phyloP scores from a whole-genome alignment of 2,888 invertebrate species.

The Zeuzera pyrina region DNA sequence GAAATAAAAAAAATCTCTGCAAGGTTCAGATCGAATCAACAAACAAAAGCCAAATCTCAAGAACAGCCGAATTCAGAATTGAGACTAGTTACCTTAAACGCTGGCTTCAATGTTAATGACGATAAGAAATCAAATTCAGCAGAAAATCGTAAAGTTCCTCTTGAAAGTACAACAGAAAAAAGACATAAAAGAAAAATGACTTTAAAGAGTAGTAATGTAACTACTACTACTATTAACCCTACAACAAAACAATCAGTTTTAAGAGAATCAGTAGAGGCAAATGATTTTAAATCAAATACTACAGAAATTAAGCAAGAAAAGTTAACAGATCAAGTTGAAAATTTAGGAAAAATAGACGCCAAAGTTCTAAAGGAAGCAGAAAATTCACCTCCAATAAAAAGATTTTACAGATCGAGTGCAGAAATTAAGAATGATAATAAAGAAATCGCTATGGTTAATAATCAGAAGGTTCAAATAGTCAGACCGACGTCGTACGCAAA shows the following conservation, averaged over 20 bases:
- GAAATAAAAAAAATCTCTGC: too few relatives aligned
- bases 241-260: constrained; percentile 18
- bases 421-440: constrained; percentile 31
- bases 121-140: constrained; percentile 19
- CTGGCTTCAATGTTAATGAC: constrained; percentile 39
- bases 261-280: constrained; percentile 30
- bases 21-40: too few relatives aligned
- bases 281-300: constrained; percentile 44
- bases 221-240: constrained; percentile 15
- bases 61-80: constrained; percentile 25
- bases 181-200: constrained; percentile 51
- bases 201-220: constrained; percentile 30
- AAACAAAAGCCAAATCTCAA: constrained; percentile 23
- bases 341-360: constrained; percentile 29
- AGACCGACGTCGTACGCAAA: constrained; percentile 43
- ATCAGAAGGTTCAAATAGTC: constrained; percentile 54
- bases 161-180: constrained; percentile 33
- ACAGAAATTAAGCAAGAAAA: constrained; percentile 37
- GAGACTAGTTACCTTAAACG: constrained; percentile 37
- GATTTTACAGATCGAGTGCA: constrained; percentile 57
- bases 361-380: constrained; percentile 25
- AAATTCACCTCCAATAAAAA: constrained; percentile 34
- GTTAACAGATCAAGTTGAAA: constrained; percentile 43
- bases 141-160: constrained; percentile 14
- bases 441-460: constrained; percentile 47